Evolutionary conservation across 2,797 vertebrate species (phyloP).

Genomic region (Heliangelus exortis): DNA sequence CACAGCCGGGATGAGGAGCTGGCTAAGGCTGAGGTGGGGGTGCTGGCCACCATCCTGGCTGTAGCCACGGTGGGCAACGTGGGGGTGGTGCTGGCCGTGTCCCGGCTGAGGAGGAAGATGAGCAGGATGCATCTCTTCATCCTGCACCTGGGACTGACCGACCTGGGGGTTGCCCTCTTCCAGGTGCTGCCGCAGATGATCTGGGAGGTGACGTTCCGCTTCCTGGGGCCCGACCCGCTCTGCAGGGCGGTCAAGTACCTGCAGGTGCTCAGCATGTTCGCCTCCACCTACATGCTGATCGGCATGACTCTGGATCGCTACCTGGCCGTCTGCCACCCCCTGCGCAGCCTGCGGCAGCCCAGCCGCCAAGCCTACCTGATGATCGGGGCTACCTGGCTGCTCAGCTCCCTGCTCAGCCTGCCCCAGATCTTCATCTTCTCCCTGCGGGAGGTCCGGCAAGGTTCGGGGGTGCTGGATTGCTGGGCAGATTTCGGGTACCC

Average conservation of each 20-base stretch:
- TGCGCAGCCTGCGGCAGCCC: constrained; percentile 88
- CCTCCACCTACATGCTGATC: constrained; percentile 96
- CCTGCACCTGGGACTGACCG: constrained; percentile 88
- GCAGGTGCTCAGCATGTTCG: constrained; percentile 97
- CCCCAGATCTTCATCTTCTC: constrained; percentile 94
- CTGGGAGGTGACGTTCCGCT: constrained; percentile 94
- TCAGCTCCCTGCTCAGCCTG: constrained; percentile 89
- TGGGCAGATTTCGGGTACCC: constrained; percentile 89
- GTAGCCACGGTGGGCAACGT: constrained; percentile 85
- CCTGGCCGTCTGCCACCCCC: constrained; percentile 92
- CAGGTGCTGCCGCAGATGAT: constrained; percentile 94
- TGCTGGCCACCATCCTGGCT: constrained; percentile 84
- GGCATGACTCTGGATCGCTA: constrained; percentile 95
- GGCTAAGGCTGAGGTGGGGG: constrained; percentile 87
- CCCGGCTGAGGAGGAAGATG: constrained; percentile 79
- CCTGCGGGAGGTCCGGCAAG: constrained; percentile 84
- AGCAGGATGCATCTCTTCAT: constrained; percentile 93
- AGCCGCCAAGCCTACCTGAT: constrained; percentile 85
- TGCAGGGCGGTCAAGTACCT: constrained; percentile 93
- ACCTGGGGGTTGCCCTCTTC: constrained; percentile 91
- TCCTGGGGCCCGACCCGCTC: constrained; percentile 89
- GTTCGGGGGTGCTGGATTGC: constrained; percentile 89
- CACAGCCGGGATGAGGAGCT: constrained; percentile 84
- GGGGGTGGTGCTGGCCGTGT: constrained; percentile 84
- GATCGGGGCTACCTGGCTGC: constrained; percentile 87